Conservation (phyloP, 64 coral and sea anemone species). For the Montipora efflorescens region DNA sequence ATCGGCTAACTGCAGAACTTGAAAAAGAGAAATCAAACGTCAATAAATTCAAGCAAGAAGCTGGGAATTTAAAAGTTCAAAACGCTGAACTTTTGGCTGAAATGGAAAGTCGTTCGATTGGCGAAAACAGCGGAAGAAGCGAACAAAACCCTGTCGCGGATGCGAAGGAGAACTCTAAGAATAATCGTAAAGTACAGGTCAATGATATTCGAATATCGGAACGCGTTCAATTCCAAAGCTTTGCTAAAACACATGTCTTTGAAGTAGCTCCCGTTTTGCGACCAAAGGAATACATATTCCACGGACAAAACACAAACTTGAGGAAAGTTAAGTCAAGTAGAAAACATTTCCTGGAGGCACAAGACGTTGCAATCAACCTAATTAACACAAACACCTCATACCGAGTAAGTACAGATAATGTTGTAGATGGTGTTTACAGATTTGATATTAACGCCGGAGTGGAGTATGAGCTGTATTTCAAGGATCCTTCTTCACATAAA, state of each 20-base stretch:
- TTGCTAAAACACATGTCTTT: slow-evolving; percentile 84
- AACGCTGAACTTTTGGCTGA: slow-evolving; percentile 56
- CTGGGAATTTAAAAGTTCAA: slow-evolving; percentile 44
- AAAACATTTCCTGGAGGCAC: slow-evolving; percentile 67
- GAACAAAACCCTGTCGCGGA: neutral
- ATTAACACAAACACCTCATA: slow-evolving; percentile 79
- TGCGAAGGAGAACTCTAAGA: slow-evolving; percentile 2
- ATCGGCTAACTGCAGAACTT: slow-evolving; percentile 54
- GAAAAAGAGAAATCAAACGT: slow-evolving; percentile 41
- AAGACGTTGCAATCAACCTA: slow-evolving; percentile 43
- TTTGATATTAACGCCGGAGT: slow-evolving; percentile 80
- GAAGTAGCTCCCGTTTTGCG: slow-evolving; percentile 43
- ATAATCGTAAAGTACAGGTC: neutral
- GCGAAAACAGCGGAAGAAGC: slow-evolving; percentile 20
- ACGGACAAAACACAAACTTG: slow-evolving; percentile 56
- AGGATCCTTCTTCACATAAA: slow-evolving; percentile 12
- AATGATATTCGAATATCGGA: slow-evolving; percentile 60
- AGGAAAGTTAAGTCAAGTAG: slow-evolving; percentile 53
- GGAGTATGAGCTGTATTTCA: slow-evolving; percentile 90
- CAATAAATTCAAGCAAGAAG: slow-evolving; percentile 47
- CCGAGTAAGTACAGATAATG: slow-evolving; percentile 47
- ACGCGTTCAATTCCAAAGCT: slow-evolving; percentile 71
- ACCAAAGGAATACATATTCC: slow-evolving; percentile 85
- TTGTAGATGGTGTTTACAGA: slow-evolving; percentile 83
- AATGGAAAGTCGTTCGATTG: slow-evolving; percentile 54